Base-by-base conservation (phyloP, 2,113 vertebrate genomes). In the Cacatua alba region DNA sequence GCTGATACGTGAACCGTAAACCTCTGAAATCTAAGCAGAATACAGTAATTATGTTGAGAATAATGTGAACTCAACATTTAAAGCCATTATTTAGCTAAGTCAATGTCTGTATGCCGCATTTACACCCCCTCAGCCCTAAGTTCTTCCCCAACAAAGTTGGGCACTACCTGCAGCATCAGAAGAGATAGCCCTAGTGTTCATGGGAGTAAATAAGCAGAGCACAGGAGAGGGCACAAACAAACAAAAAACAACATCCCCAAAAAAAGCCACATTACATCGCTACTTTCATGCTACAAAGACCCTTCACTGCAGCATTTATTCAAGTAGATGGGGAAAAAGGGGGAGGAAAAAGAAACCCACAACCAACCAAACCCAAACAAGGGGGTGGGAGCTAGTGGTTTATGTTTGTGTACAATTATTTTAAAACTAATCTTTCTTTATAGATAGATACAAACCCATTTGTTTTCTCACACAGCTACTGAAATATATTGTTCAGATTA, bases 191-290 rank as follows among this genome's bases (percentile, higher is more conserved):
- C 24, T 17, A 29, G 5, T 11, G 16, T n/a, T 82, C 23, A 46
- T 6, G 4, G 15, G 23, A 79, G 6, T 60, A 49, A 29, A 23
- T 6, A 76, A 69, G 15, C 1, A 74, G 14, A 18, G 20, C 43
- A 55, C 43, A 75, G 37, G 23, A 87, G 15, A 75, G 20, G 16
- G 31, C 17, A 74, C 17, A 85, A 64, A 41, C 10, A 62, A 57
- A 60, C 8, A 37, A 28, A 69, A 2, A 7, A 2, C 12, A 31
- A 49, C 24, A 71, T 6, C 2, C 13, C 0, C 0, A 6, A 13
- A 59, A 55, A 37, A 84, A 13, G 4, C 33, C 55, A 23, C 57
- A 59, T 13, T 70, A 69, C 33, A 28, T 59, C 26, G 31, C 5
- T 6, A 52, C 8, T 86, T 39, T 33, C 12, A 62, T 12, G 28